phyloP scores from a whole-genome alignment of 2,113 vertebrate species.

The Saguinus imperator region DNA sequence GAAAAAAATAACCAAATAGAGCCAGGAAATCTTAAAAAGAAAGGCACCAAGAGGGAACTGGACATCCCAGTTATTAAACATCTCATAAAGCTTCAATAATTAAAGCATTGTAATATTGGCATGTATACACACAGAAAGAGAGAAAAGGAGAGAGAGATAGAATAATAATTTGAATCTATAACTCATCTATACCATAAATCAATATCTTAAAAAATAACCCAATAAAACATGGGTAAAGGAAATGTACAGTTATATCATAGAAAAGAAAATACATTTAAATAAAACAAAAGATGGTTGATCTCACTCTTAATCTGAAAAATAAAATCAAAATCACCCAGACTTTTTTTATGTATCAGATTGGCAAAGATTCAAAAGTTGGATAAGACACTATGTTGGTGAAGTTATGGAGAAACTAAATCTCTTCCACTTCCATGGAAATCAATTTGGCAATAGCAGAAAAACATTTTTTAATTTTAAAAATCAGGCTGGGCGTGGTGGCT shows the following conservation, averaged over 20 bases:
- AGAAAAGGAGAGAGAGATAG: too few relatives aligned
- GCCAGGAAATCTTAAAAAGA: neutral
- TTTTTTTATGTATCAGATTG: neutral
- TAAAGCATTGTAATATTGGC: neutral
- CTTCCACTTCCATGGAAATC: neutral
- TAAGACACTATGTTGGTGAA: neutral
- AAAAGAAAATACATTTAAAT: slow-evolving; percentile 9
- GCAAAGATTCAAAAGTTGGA: neutral
- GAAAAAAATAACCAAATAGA: neutral
- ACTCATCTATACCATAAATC: neutral
- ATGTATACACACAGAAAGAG: neutral
- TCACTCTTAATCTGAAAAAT: neutral
- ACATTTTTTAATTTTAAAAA: neutral
- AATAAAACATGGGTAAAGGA: neutral
- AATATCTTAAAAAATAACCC: neutral
- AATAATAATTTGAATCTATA: neutral
- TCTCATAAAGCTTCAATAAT: neutral
- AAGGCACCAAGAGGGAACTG: neutral
- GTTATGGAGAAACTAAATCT: neutral
- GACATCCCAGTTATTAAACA: neutral
- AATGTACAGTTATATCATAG: neutral
- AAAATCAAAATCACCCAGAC: neutral
- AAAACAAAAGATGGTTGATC: neutral
- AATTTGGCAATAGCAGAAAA: neutral
- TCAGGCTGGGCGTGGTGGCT: fast-evolving